phyloP scores from a whole-genome alignment of 2,113 vertebrate genomes.

The Heterotilapia buettikoferi region DNA sequence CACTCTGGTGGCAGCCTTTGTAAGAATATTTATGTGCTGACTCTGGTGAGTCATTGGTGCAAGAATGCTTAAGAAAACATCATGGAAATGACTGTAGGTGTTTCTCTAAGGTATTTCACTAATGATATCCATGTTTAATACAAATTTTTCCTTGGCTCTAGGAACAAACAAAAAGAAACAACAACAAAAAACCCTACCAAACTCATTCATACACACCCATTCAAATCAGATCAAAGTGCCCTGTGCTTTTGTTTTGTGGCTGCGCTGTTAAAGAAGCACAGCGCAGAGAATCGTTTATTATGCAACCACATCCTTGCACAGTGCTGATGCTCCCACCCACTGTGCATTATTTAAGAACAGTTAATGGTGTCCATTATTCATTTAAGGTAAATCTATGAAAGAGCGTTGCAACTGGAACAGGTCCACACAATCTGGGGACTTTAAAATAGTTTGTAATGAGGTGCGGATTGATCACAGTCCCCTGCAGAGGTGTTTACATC shows the following conservation, averaged over 20 bases:
- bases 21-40: background rate
- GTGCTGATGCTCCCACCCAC: slow-evolving; percentile 4
- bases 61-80: background rate
- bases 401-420: background rate
- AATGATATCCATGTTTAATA: background rate
- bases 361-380: slow-evolving; percentile 59
- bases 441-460: slow-evolving; percentile 46
- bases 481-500: slow-evolving; percentile 11
- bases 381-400: slow-evolving; percentile 28
- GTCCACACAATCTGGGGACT: background rate
- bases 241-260: background rate
- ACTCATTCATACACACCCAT: background rate
- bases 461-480: slow-evolving; percentile 33
- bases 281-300: background rate
- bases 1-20: background rate
- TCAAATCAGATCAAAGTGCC: background rate
- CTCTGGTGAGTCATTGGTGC: background rate
- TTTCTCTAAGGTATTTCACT: background rate
- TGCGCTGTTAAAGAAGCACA: background rate
- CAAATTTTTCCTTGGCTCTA: background rate
- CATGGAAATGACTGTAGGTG: background rate
- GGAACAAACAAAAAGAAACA: background rate
- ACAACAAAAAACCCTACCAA: background rate
- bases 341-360: slow-evolving; percentile 12
- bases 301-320: background rate